These are phyloP conservation scores for Lophius piscatorius DNA, from an alignment of 2,113 vertebrate species.

Conservation along the genomic window DNA sequence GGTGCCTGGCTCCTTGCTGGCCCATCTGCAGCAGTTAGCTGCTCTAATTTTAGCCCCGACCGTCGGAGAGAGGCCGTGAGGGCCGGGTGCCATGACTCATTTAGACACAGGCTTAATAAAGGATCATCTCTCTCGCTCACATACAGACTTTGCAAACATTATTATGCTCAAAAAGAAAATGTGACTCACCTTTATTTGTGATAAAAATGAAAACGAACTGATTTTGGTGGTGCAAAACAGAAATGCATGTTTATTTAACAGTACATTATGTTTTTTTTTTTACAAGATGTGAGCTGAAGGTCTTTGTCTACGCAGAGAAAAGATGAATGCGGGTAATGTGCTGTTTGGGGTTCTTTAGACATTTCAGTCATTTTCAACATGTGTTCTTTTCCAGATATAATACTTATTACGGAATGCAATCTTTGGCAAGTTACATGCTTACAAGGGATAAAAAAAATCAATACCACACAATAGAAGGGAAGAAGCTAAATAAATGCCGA, in stretches of 20 bases:
- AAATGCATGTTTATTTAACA: background rate
- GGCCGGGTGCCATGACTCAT: slow-evolving; percentile 69
- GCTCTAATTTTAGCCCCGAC: slow-evolving; percentile 76
- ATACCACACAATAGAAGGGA: no score
- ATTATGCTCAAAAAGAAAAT: background rate
- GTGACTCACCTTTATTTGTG: background rate
- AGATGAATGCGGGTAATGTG: no score
- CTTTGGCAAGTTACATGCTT: no score
- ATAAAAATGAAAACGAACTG: background rate
- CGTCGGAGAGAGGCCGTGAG: slow-evolving; percentile 52
- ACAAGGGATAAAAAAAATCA: no score
- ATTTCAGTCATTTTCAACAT: no score
- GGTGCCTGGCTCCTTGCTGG: slow-evolving; percentile 57
- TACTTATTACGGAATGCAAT: no score
- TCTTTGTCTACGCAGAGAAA: no score
- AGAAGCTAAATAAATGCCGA: no score
- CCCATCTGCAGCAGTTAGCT: slow-evolving; percentile 73
- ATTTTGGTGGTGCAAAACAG: background rate
- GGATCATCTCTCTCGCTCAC: slow-evolving; percentile 68
- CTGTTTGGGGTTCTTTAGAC: no score
- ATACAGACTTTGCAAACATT: slow-evolving; percentile 37
- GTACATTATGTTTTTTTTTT: background rate
- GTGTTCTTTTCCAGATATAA: no score
- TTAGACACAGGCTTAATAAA: slow-evolving; percentile 74
- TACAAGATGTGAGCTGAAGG: background rate